Evolutionary conservation across 2,113 vertebrate genomes (phyloP), one percentile per base, ranked within the genome.

Genomic region (Chelonoidis abingdonii): DNA sequence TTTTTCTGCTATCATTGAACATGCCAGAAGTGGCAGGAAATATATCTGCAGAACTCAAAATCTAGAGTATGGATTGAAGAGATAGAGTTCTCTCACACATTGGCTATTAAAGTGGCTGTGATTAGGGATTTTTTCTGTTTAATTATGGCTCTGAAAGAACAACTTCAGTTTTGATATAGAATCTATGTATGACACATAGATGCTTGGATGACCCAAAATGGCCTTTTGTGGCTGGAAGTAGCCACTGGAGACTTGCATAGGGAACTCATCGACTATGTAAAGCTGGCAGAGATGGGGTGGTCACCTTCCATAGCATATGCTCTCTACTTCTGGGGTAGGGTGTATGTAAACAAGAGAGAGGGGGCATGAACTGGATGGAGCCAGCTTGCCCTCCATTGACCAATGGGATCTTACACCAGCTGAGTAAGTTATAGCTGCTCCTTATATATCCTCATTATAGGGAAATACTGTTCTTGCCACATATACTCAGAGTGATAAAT

Each of bases 1-100:
- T 97, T 97, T 97, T 96, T 87, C 87, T 90, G 79, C 93, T 94
- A 96, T 92, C 93, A 91, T 56, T 97, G 92, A 96, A 95, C 91
- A 93, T 44, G 96, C 95, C 89, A 97, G 96, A 97, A 89, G 19
- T 19, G 27, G 31, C 35, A 72, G 65, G 29, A 97, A 97, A 97
- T 97, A 92, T 90, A 93, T 95, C 96, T 89, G 80, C 95, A 95
- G 94, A 92, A 89, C 90, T 54, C 83, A 93, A 96, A 95, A 97
- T 96, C 94, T 97, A 93, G 94, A 96, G 94, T 97, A 92, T 83
- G 86, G 94, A 91, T 95, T 90, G 91, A 6, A 38, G 75, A 97
- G 89, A 95, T 90, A 94, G 95, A 91, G 79, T 65, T 65, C 41
- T 86, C 93, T 84, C 50, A 91, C 88, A 1, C 76, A 87, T 17